Conservation (phyloP, 2,113 vertebrate species). For the Vulpes ferrilata region DNA sequence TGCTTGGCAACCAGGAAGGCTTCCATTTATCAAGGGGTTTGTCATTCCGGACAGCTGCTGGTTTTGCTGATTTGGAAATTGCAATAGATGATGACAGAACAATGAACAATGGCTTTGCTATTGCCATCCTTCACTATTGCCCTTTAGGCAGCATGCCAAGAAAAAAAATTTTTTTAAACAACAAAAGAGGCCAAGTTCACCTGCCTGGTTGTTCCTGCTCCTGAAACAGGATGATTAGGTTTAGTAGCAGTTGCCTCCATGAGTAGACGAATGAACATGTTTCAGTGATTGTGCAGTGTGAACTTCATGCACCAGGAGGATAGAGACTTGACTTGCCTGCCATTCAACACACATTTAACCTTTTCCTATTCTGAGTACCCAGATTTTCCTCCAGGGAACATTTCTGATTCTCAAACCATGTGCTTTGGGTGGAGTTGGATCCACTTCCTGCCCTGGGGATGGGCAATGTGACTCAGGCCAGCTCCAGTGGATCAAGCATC, state of each 20-base stretch:
- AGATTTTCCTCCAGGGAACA: background rate
- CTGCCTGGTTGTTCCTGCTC: background rate
- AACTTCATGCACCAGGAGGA: background rate
- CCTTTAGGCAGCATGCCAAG: slow-evolving; percentile 62
- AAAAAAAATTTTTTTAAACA: background rate
- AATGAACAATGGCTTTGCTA: slow-evolving; percentile 75
- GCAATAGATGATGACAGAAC: slow-evolving; percentile 77
- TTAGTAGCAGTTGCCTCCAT: background rate
- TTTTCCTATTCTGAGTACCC: background rate
- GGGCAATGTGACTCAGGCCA: background rate
- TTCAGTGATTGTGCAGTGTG: fast-evolving
- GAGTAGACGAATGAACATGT: background rate
- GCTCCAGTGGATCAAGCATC: background rate
- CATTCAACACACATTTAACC: background rate
- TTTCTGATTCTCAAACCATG: background rate
- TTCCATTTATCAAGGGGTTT: slow-evolving; percentile 83
- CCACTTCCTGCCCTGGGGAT: background rate
- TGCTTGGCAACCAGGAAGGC: slow-evolving; percentile 80
- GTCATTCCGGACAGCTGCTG: slow-evolving; percentile 80
- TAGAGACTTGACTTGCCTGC: background rate
- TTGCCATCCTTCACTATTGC: slow-evolving; percentile 69
- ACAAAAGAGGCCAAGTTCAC: background rate
- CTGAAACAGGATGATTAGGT: background rate
- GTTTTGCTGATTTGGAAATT: slow-evolving; percentile 78
- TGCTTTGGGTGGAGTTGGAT: background rate